Evolutionary conservation across 2,797 vertebrate species (phyloP), one percentile per base, ranked within the genome.

Genomic region (Sebastes diaconus): DNA sequence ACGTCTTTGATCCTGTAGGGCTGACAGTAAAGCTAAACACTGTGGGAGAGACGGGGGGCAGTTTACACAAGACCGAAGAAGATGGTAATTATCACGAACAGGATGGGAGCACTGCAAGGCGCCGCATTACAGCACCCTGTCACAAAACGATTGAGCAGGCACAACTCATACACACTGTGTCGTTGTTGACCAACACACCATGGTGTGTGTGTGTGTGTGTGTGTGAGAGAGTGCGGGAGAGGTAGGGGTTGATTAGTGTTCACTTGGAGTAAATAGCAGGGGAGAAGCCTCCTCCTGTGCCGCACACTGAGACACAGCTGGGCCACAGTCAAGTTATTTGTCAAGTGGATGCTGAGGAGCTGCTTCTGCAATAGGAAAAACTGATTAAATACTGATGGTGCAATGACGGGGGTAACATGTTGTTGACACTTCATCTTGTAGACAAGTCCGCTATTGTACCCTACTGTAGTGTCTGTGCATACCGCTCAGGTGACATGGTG

Each of bases 51-150:
- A 70, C 3, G 5, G 9, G 6, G 73, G 55, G 67, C 29, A 69
- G 80, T 69, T 86, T 71, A 79, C 67, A 81, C 77, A 77, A 65
- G 70, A 87, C 87, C 80, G 75, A 70, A 70, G 66, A 88, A 90
- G 87, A 91, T 57, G 3, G 79, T 91, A 90, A 95, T 94, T 91
- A 92, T 87, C 80, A 86, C 66, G 72, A 90, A 90, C 90, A 87
- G 86, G 90, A 87, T 70, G 88, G 81, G 70, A 88, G 72, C 75
- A 12, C 81, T 68, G 88, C 29, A 68, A 88, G 81, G 84, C 50
- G 27, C 73, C 18, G 24, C 84, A 75, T 83, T 85, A 84, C 81
- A 86, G 74, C 80, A 84, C 73, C 79, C 70, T 85, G 88, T 88
- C 91, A 88, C 80, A 85, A 83, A 88, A 84, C n/a, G 36, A 88